Evolutionary conservation across 1,140 invertebrate species (phyloP).

Genomic region (Bombus balteatus): DNA sequence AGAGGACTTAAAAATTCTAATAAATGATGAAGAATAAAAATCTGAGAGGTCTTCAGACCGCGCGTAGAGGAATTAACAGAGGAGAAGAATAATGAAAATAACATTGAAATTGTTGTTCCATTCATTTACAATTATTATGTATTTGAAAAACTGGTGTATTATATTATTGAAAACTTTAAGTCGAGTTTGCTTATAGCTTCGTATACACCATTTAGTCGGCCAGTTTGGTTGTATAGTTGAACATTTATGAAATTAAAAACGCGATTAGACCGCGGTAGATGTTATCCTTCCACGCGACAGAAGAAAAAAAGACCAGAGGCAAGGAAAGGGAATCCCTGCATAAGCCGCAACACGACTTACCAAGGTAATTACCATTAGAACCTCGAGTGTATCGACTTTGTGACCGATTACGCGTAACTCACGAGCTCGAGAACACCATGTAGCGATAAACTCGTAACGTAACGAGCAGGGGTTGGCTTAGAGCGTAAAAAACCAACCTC

Average conservation of each 20-base stretch:
- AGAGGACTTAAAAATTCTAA: no score
- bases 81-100: background rate
- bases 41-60: no score
- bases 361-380: background rate
- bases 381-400: background rate
- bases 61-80: no score
- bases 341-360: background rate
- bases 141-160: background rate
- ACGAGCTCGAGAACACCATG: background rate
- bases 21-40: background rate
- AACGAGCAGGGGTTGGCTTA: background rate
- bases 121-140: background rate
- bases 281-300: background rate
- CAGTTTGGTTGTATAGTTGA: background rate
- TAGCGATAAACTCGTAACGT: background rate
- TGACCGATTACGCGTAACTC: conserved; percentile 12
- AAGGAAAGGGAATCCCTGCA: background rate
- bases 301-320: background rate
- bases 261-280: background rate
- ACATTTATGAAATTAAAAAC: background rate
- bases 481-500: background rate
- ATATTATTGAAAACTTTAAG: background rate
- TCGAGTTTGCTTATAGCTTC: background rate
- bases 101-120: background rate
- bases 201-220: no score